Percentiles rank a stretch among this genome's conserved stretches.
phyloP scores from a whole-genome alignment of 2,888 invertebrate species.

The Orthosia gothica region DNA sequence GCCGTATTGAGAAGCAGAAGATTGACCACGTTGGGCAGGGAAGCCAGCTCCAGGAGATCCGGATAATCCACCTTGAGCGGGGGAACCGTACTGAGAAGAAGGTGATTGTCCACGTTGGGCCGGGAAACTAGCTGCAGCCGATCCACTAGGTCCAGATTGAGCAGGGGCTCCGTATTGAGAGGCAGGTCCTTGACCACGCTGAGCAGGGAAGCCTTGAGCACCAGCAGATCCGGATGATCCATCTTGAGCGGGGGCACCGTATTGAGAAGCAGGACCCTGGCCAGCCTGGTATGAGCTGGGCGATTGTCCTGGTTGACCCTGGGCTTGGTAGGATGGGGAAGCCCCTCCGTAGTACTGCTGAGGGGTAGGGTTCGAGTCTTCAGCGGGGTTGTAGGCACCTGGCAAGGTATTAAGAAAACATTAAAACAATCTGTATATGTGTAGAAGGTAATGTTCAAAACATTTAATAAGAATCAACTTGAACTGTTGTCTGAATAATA shows the following conservation, averaged over 20 bases:
- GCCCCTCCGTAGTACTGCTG: constrained; percentile 69
- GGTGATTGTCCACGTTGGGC: constrained; percentile 30
- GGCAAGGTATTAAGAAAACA: constrained; percentile 52
- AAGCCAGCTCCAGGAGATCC: constrained; percentile 38
- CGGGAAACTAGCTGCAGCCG: constrained; percentile 37
- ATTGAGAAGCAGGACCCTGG: constrained; percentile 41
- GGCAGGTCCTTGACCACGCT: constrained; percentile 19
- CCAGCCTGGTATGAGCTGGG: constrained; percentile 16
- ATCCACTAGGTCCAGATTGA: constrained; percentile 10
- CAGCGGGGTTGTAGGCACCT: constrained; percentile 88
- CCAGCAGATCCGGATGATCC: background rate
- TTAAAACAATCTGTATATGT: background rate
- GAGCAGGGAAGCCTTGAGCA: constrained; percentile 25
- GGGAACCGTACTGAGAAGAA: constrained; percentile 32
- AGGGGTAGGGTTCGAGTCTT: constrained; percentile 72
- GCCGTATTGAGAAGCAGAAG: constrained; percentile 22
- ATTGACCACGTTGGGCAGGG: constrained; percentile 23
- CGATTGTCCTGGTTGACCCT: constrained; percentile 52
- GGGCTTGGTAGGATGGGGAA: constrained; percentile 53
- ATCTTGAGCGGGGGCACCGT: constrained; percentile 30
- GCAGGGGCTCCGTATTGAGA: constrained; percentile 48
- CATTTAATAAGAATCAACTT: background rate
- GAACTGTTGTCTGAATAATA: no score
- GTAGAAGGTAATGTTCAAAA: background rate
- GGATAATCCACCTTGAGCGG: constrained; percentile 32